Conservation (phyloP, 1,140 invertebrate genomes). For the Drosophila repletoides region DNA sequence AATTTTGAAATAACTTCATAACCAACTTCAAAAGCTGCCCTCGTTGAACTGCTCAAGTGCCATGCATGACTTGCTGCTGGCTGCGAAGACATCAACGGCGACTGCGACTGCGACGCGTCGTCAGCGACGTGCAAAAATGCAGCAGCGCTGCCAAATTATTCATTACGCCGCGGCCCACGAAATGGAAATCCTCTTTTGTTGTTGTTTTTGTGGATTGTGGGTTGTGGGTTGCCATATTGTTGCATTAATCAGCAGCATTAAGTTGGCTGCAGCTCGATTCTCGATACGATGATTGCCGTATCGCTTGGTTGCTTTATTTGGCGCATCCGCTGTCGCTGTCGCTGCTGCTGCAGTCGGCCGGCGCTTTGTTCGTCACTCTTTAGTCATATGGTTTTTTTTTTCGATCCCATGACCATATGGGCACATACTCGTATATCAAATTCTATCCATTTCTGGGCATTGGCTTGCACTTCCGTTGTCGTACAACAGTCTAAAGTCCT, state of each 20-base stretch:
- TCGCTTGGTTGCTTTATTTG: constrained; percentile 33
- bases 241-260: constrained; percentile 56
- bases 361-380: constrained; percentile 23
- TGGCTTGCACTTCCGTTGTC: constrained; percentile 72
- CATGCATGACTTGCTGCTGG: not conserved
- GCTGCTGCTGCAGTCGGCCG: constrained; percentile 7
- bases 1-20: not conserved
- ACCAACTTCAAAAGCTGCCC: constrained; percentile 3
- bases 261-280: constrained; percentile 28
- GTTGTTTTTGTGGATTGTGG: not conserved
- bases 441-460: constrained; percentile 68
- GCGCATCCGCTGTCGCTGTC: constrained; percentile 31
- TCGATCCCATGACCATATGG: constrained; percentile 57
- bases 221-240: constrained; percentile 9
- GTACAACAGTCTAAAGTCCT: constrained; percentile 1
- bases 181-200: constrained; percentile 6
- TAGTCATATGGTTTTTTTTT: constrained; percentile 44
- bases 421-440: constrained; percentile 51
- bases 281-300: constrained; percentile 20
- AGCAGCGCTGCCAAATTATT: constrained; percentile 67
- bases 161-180: constrained; percentile 40
- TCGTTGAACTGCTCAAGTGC: not conserved
- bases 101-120: constrained; percentile 4
- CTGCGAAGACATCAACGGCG: not conserved
- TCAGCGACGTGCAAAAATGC: constrained; percentile 68